Evolutionary conservation across 2,888 invertebrate species (phyloP).

Genomic region (Dolichomitus sp.): DNA sequence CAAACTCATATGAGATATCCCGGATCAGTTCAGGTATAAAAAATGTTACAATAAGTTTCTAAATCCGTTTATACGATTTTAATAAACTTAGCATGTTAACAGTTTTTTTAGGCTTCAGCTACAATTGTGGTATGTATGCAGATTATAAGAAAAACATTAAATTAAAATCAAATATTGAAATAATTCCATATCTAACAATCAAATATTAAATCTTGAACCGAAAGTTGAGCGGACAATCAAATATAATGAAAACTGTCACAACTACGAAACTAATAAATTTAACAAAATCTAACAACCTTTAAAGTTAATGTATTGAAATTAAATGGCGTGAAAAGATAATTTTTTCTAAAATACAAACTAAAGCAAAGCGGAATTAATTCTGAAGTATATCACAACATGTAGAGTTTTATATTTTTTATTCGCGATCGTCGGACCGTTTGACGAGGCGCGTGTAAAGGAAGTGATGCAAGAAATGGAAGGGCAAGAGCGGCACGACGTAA

Average conservation of each 20-base stretch:
- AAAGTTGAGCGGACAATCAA: no score
- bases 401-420: background rate
- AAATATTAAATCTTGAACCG: no score
- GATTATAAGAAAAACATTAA: no score
- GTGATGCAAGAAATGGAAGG: conserved; percentile 35
- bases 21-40: background rate
- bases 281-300: background rate
- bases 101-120: no score
- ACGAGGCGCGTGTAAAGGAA: conserved; percentile 32
- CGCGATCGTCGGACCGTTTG: conserved; percentile 30
- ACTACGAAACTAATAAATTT: background rate
- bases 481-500: conserved; percentile 11
- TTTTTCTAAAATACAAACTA: no score
- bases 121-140: no score
- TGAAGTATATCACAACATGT: background rate
- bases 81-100: no score
- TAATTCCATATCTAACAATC: no score
- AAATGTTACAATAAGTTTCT: no score
- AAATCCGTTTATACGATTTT: no score
- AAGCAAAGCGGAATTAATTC: background rate
- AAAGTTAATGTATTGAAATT: background rate
- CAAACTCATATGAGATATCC: background rate
- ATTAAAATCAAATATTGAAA: no score
- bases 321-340: background rate
- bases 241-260: no score